Percentiles rank a stretch among this genome's conserved stretches.
These are phyloP conservation scores for Nymphalis io DNA, from an alignment of 1,140 invertebrate genomes.

Conservation along the genomic window DNA sequence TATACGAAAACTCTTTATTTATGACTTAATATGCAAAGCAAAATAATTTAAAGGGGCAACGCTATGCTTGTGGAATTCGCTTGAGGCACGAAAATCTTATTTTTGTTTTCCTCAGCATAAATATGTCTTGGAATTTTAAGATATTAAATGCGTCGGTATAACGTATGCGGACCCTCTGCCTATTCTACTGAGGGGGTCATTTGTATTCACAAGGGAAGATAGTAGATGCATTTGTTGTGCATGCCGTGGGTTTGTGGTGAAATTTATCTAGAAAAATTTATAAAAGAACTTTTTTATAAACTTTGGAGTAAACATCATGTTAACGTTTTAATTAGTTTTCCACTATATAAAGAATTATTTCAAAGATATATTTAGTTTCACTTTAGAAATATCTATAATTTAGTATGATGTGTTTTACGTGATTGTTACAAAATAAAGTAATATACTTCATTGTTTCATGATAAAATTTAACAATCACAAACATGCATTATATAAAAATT, in stretches of 20 bases:
- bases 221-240: slow-evolving; percentile 63
- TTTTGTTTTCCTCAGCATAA: slow-evolving; percentile 45
- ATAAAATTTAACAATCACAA: no score
- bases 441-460: no score
- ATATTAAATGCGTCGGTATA: slow-evolving; percentile 69
- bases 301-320: background rate
- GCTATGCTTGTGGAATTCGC: slow-evolving; percentile 27
- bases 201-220: slow-evolving; percentile 68
- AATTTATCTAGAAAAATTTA: slow-evolving; percentile 60
- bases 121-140: slow-evolving; percentile 59
- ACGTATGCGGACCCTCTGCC: slow-evolving; percentile 65
- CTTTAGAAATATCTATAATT: no score
- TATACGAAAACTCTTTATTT: background rate
- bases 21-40: background rate
- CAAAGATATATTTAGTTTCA: no score
- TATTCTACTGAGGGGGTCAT: slow-evolving; percentile 60
- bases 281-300: slow-evolving; percentile 57
- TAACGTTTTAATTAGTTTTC: no score
- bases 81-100: slow-evolving; percentile 33
- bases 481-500: no score
- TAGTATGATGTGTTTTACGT: no score
- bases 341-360: no score
- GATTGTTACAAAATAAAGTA: no score
- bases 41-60: slow-evolving; percentile 2
- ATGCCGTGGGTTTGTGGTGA: slow-evolving; percentile 49